These are phyloP conservation scores for Pungitius pungitius DNA, from an alignment of 2,113 vertebrate species.

Conservation along the genomic window DNA sequence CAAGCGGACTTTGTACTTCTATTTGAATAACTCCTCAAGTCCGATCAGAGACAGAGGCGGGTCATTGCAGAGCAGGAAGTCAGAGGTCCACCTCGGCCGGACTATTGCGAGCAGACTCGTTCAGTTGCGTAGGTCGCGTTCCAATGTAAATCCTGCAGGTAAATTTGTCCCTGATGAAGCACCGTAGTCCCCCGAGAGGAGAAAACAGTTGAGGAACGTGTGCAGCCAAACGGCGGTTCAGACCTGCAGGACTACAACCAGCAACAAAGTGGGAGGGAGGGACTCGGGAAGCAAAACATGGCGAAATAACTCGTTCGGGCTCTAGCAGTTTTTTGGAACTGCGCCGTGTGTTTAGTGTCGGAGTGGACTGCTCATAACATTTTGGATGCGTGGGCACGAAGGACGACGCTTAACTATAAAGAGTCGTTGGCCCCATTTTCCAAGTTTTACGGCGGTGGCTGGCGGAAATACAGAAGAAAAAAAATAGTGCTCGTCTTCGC, in stretches of 20 bases:
- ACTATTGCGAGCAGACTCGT: slow-evolving; percentile 8
- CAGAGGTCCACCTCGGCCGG: slow-evolving; percentile 6
- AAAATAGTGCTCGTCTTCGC: slow-evolving; percentile 45
- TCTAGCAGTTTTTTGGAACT: slow-evolving; percentile 31
- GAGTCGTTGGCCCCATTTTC: slow-evolving; percentile 34
- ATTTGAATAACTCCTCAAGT: background rate
- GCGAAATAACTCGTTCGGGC: slow-evolving; percentile 74
- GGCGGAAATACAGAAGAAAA: slow-evolving; percentile 12
- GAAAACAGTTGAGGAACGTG: slow-evolving; percentile 69
- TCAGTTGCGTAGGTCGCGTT: slow-evolving; percentile 20
- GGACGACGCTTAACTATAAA: slow-evolving; percentile 33
- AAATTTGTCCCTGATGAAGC: slow-evolving; percentile 75
- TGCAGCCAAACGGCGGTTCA: slow-evolving; percentile 64
- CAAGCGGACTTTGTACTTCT: background rate
- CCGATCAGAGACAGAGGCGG: background rate
- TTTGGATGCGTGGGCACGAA: slow-evolving; percentile 27
- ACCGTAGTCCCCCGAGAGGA: slow-evolving; percentile 58
- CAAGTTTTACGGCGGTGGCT: slow-evolving; percentile 51
- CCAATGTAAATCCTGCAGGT: slow-evolving; percentile 31
- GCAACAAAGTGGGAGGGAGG: slow-evolving; percentile 63
- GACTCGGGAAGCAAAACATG: slow-evolving; percentile 72
- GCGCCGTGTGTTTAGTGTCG: slow-evolving; percentile 20
- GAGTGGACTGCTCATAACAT: slow-evolving; percentile 26
- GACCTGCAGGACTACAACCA: slow-evolving; percentile 48
- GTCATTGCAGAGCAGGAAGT: slow-evolving; percentile 14